Base-by-base conservation (phyloP, 1,140 invertebrate species). In the Battus philenor region DNA sequence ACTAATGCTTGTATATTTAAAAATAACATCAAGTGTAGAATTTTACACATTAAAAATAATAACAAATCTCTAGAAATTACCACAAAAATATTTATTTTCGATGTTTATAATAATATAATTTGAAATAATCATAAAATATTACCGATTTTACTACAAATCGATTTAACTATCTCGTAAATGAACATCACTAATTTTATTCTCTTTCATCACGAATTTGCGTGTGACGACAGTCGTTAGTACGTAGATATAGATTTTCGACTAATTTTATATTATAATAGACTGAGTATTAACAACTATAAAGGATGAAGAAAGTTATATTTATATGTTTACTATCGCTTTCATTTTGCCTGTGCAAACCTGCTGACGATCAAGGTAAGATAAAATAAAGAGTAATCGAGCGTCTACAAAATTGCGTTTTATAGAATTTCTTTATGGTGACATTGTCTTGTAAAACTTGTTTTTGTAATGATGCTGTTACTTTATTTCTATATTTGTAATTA, bases 281-380 rank as follows among this genome's bases (percentile, higher is more conserved):
- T 32, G 27, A 39, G n/a, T 31, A 39, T 38, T 26, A n/a, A 10
- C 4, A n/a, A 50, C 9, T 38, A 4, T 24, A 8, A 54, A 78
- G 69, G 13, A 79, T 79, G 72, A 79, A 69, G 59, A 68, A 63
- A 68, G 55, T 75, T 45, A 66, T 71, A 66, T 71, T 80, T 62
- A 49, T 80, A 50, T 70, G 68, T 58, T 63, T 77, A 41, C 59
- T 77, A 33, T 73, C 75, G 9, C 50, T 76, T 5, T 70, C 70
- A 7, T 47, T 67, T 39, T 67, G 76, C 54, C 43, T 72, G 18
- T 60, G 64, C 52, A 48, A 59, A 36, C 59, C 67, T 44, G 41
- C 48, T 41, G 27, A 51, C 20, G 24, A 53, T 36, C 45, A 53
- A 61, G 70, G 73, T 74, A 66, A 61, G 56, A 45, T 53, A 48